These are phyloP conservation scores for Rhynchopsitta pachyrhyncha DNA, from an alignment of 2,113 vertebrate genomes.

Conservation along the genomic window DNA sequence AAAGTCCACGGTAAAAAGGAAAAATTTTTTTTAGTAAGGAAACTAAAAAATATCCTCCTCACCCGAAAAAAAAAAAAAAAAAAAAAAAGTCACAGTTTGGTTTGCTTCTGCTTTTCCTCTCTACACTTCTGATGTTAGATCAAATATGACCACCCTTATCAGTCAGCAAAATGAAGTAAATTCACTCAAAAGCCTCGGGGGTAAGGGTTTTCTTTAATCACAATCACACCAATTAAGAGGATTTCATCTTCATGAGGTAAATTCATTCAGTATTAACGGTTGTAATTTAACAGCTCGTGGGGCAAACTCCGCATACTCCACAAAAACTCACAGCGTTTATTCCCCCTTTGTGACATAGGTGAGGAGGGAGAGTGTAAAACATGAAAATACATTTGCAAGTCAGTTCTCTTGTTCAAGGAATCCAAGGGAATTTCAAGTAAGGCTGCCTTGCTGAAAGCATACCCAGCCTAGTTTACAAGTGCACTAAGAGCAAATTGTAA, in stretches of 20 bases:
- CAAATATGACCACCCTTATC: conserved; percentile 10
- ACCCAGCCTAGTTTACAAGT: background rate
- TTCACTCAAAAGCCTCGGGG: conserved; percentile 4
- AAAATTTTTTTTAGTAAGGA: no score
- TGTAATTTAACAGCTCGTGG: background rate
- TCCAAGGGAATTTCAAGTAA: background rate
- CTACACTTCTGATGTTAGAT: conserved; percentile 24
- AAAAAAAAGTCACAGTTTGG: background rate
- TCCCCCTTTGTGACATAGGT: background rate
- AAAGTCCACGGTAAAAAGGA: no score
- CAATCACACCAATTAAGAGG: background rate
- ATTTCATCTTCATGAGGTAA: background rate
- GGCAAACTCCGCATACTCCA: background rate
- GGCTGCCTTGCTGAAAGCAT: background rate
- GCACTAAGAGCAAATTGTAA: background rate
- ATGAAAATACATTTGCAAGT: background rate
- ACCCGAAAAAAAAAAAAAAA: no score
- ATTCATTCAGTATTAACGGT: background rate
- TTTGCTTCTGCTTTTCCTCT: background rate
- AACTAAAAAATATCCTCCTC: no score
- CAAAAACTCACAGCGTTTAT: background rate
- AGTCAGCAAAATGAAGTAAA: conserved; percentile 31
- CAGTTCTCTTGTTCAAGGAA: background rate
- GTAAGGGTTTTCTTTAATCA: conserved; percentile 29
- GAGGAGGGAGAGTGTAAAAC: background rate